A percentile compares a stretch with the other conserved stretches of the same genome.
These are phyloP conservation scores for Bursaphelenchus okinawaensis DNA, from an alignment of 2,888 invertebrate species.

Conservation along the genomic window DNA sequence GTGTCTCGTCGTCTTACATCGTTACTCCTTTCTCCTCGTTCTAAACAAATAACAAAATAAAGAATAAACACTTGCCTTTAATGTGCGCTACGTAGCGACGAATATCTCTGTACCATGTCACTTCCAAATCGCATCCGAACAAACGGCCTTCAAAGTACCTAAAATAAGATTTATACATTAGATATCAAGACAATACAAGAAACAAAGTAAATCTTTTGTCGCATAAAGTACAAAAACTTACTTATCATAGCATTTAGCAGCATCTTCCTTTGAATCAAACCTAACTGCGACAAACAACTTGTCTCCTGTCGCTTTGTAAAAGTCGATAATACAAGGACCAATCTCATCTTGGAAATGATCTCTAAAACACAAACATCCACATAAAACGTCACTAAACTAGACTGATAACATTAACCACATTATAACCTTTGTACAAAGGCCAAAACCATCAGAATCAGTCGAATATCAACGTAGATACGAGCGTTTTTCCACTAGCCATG, in stretches of 20 bases:
- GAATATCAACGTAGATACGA: neutral
- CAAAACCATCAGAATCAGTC: neutral
- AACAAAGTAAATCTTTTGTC: too few species aligned
- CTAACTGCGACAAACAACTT: conserved; percentile 52
- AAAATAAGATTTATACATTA: conserved; percentile 11
- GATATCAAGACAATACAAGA: neutral
- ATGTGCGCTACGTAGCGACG: conserved; percentile 38
- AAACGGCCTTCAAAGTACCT: conserved; percentile 43
- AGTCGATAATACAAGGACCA: conserved; percentile 52
- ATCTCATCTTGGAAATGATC: conserved; percentile 51
- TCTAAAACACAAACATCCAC: conserved; percentile 31
- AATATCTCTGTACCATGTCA: conserved; percentile 54
- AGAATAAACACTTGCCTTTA: neutral
- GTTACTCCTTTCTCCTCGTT: too few species aligned
- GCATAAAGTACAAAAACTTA: too few species aligned
- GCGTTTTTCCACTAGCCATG: neutral
- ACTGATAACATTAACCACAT: neutral
- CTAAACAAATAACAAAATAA: neutral
- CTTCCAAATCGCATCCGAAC: conserved; percentile 40
- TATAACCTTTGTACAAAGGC: neutral
- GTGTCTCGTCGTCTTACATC: neutral
- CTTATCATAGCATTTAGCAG: conserved; percentile 44
- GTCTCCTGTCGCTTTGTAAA: conserved; percentile 48
- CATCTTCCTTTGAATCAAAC: conserved; percentile 48
- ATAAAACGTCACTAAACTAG: neutral